Conservation (phyloP, 2,113 vertebrate species). For the Megaceryle maxima region DNA sequence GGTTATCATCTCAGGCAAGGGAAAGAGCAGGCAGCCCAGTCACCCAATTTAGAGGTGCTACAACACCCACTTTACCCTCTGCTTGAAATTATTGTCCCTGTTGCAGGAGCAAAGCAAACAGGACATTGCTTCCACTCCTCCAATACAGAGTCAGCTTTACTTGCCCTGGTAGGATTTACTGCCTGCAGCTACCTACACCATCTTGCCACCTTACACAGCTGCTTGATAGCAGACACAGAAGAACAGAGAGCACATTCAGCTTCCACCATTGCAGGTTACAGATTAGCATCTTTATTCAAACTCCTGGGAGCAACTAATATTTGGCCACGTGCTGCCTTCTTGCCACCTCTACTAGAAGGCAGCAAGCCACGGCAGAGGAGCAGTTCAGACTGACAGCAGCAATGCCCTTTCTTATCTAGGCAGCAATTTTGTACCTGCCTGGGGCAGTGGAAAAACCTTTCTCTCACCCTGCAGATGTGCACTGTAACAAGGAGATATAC, state of each 20-base stretch:
- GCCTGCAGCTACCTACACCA: background rate
- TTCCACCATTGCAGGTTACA: background rate
- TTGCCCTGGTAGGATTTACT: background rate
- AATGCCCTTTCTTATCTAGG: background rate
- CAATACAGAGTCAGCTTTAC: background rate
- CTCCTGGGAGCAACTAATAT: background rate
- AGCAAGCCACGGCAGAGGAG: background rate
- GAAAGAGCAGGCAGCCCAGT: background rate
- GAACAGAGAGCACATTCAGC: background rate
- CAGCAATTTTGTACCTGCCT: constrained; percentile 15
- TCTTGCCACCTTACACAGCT: background rate
- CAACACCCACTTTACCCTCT: background rate
- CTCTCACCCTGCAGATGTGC: background rate
- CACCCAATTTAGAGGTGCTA: background rate
- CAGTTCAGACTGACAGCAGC: background rate
- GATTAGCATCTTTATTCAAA: background rate
- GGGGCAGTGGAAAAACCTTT: constrained; percentile 5
- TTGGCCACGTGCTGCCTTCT: background rate
- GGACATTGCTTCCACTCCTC: background rate
- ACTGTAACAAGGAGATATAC: background rate
- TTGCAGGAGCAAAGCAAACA: background rate
- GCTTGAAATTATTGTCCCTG: background rate
- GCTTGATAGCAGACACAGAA: background rate
- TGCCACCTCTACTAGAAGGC: background rate
- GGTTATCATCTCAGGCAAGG: background rate